Conservation (phyloP, 2,797 vertebrate genomes). For the Gymnothorax javanicus region DNA sequence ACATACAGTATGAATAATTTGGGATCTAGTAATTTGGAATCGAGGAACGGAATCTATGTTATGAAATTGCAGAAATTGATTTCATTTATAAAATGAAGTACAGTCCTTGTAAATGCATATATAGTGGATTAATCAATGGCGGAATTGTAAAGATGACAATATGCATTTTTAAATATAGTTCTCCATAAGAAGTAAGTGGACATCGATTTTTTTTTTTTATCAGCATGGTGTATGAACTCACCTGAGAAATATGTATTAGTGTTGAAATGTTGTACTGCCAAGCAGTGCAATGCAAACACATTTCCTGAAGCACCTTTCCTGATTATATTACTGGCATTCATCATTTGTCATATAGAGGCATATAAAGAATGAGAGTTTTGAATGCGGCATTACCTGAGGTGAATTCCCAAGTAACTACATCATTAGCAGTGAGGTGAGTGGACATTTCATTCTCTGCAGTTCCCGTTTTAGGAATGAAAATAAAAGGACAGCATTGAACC, state of each 20-base stretch:
- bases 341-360: conserved; percentile 15
- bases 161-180: background rate
- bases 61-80: background rate
- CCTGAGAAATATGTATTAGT: background rate
- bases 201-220: background rate
- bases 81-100: background rate
- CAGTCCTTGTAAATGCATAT: background rate
- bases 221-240: background rate
- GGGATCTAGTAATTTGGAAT: background rate
- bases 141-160: background rate
- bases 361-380: background rate
- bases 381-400: background rate
- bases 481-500: background rate
- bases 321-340: conserved; percentile 22
- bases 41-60: background rate
- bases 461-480: background rate
- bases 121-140: background rate
- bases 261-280: background rate
- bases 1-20: background rate
- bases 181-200: background rate
- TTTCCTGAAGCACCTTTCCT: conserved; percentile 7
- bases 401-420: background rate
- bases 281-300: background rate
- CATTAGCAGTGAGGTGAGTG: background rate
- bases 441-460: background rate